Evolutionary conservation across 2,888 invertebrate species (phyloP).

Genomic region (Harpalus rubripes): DNA sequence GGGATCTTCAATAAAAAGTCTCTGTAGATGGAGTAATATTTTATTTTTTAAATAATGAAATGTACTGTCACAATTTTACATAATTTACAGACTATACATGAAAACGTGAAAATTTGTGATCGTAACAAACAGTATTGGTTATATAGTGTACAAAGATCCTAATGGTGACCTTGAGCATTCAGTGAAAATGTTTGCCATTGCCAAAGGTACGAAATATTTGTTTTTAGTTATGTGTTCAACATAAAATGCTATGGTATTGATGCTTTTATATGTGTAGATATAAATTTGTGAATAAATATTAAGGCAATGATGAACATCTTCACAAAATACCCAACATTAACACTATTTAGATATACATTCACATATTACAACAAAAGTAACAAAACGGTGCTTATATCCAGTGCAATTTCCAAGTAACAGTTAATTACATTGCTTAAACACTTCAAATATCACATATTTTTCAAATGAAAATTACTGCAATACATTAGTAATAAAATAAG

Average conservation of each 20-base stretch:
- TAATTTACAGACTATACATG: constrained; percentile 51
- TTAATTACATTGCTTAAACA: constrained; percentile 49
- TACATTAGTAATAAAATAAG: constrained; percentile 50
- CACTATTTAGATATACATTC: constrained; percentile 40
- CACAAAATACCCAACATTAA: constrained; percentile 27
- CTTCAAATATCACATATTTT: constrained; percentile 62
- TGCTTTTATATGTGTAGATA: not conserved
- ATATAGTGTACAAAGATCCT: constrained; percentile 55
- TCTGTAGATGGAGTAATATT: constrained; percentile 30
- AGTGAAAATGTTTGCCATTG: constrained; percentile 31
- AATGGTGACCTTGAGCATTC: constrained; percentile 40
- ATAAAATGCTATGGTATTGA: not conserved
- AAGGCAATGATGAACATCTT: constrained; percentile 35
- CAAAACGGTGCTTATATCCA: constrained; percentile 44
- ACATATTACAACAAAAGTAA: constrained; percentile 47
- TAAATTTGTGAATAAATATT: too few relatives aligned
- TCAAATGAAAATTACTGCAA: constrained; percentile 50
- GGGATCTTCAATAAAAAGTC: constrained; percentile 52
- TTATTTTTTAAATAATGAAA: constrained; percentile 48
- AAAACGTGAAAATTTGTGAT: constrained; percentile 43
- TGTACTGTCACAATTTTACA: constrained; percentile 54
- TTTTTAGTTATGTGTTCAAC: constrained; percentile 7
- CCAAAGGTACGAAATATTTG: constrained; percentile 14
- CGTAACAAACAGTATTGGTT: constrained; percentile 33
- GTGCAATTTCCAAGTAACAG: constrained; percentile 51